Conservation (phyloP, 2,113 vertebrate species). For the Willisornis vidua region DNA sequence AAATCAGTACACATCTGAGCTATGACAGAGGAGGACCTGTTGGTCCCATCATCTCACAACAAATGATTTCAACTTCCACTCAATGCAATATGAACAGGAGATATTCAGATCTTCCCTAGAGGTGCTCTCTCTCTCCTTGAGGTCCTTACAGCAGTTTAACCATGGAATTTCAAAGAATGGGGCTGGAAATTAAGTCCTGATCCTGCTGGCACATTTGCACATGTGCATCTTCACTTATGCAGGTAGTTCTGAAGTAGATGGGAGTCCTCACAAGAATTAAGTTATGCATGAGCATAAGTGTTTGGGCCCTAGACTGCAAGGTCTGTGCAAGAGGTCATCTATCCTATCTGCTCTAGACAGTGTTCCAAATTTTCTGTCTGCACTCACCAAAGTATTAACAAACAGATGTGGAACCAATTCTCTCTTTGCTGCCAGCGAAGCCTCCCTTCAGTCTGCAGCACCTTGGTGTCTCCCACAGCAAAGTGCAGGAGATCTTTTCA, state of each 20-base stretch:
- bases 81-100: not conserved
- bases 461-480: not conserved
- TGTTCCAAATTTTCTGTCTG: not conserved
- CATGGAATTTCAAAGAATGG: not conserved
- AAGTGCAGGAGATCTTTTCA: not conserved
- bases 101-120: constrained; percentile 2
- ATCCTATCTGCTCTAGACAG: not conserved
- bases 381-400: not conserved
- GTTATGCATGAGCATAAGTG: not conserved
- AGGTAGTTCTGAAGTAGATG: not conserved
- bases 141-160: not conserved
- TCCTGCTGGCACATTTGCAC: not conserved
- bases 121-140: not conserved
- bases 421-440: not conserved
- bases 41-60: not conserved
- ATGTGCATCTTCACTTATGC: not conserved
- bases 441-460: not conserved
- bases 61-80: constrained; percentile 31
- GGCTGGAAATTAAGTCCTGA: not conserved
- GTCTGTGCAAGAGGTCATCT: not conserved
- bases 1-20: constrained; percentile 1
- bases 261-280: constrained; percentile 42
- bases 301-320: not conserved
- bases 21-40: not conserved
- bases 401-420: not conserved